Evolutionary conservation across 2,888 invertebrate genomes (phyloP).

Genomic region (Branchellion lobata): DNA sequence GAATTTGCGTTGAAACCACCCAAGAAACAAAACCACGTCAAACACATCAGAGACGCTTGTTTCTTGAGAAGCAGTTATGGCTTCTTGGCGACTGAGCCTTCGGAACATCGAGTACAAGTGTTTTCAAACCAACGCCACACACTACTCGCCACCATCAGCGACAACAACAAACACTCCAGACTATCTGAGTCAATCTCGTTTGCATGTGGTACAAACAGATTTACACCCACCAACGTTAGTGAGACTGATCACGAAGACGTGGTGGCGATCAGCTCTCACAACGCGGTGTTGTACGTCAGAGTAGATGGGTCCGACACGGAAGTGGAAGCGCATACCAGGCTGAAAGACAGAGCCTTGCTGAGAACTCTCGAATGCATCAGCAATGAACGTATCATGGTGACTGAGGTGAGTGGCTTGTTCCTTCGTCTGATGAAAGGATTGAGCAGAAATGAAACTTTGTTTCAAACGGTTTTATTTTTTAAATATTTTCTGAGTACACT

Average conservation of each 20-base stretch:
- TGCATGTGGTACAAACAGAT: background rate
- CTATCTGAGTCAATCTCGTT: background rate
- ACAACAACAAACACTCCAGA: background rate
- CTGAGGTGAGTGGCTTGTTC: conserved; percentile 26
- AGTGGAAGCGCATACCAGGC: background rate
- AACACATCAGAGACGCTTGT: background rate
- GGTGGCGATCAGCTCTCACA: conserved; percentile 9
- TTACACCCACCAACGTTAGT: conserved; percentile 5
- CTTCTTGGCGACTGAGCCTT: conserved; percentile 5
- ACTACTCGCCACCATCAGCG: conserved; percentile 12
- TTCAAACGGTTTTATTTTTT: too few relatives aligned
- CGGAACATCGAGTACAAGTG: background rate
- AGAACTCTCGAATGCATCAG: background rate
- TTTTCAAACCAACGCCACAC: conserved; percentile 13
- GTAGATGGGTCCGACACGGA: background rate
- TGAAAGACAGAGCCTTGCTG: conserved; percentile 16
- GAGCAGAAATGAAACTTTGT: too few relatives aligned
- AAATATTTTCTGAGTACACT: too few relatives aligned
- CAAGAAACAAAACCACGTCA: background rate
- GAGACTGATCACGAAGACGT: conserved; percentile 29
- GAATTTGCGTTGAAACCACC: background rate
- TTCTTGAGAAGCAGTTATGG: conserved; percentile 6
- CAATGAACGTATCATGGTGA: background rate
- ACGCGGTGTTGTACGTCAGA: background rate
- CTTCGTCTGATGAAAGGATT: background rate